Base-by-base conservation (phyloP, 2,888 invertebrate genomes). In the Plagodis pulveraria region DNA sequence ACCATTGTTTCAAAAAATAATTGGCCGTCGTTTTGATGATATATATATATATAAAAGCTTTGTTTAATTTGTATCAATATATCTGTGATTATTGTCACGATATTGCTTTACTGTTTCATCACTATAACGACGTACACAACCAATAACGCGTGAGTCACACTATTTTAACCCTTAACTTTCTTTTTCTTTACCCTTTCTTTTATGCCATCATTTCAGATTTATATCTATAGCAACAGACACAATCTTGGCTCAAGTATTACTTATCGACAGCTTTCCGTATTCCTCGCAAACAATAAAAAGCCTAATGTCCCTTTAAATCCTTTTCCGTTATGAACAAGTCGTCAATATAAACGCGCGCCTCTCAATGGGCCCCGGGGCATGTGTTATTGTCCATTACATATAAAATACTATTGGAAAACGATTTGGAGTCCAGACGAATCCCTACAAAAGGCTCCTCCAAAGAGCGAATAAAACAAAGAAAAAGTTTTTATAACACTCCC, bases 391-490 rank as follows among this genome's bases (percentile, higher is more conserved):
- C 85, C 84, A 84, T 87, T 85, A 86, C 83, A 81, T 79, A 86
- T 81, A 84, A 81, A 87, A 84, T 83, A 81, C 77, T 89, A 89
- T 89, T 75, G 88, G 89, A 88, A 89, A 89, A 89, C 90, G 85
- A 89, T 90, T 89, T 81, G 75, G 73, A 75, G 77, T 79, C 83
- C 81, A 81, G 83, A 81, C 81, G 79, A 67, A 72, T 72, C 76
- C 71, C 68, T 70, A 70, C 74, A 76, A 74, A 73, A 71, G 72
- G 66, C 76, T 63, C 63, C 58, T 58, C 65, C 66, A 67, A 69
- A 68, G 71, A 70, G 63, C 69, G 76, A 72, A 78, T 85, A 83
- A 88, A 86, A 89, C 87, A 89, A 87, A 86, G 83, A 83, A 84
- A 86, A 87, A 65, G 71, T 87, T 89, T 88, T 84, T 88, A 84